These are phyloP conservation scores for Eupithecia inturbata DNA, from an alignment of 2,888 invertebrate species.

Conservation along the genomic window DNA sequence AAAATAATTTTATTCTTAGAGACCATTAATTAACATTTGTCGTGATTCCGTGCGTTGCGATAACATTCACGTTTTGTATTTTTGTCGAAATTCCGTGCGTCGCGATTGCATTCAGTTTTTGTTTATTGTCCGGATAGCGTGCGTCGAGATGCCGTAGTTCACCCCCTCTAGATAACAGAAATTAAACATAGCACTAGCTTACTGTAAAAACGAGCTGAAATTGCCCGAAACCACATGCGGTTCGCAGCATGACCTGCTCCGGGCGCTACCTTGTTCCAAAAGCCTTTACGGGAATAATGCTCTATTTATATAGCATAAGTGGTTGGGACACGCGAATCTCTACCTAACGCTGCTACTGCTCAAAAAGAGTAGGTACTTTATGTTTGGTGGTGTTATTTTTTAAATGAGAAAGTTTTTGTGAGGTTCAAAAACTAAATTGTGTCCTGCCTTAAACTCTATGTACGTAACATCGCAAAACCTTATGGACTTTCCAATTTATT, in stretches of 20 bases:
- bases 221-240: background rate
- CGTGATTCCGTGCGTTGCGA: no score
- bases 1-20: no score
- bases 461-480: no score
- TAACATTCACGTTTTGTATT: no score
- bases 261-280: background rate
- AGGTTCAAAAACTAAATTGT: background rate
- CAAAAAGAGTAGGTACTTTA: background rate
- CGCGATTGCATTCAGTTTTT: no score
- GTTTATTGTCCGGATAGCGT: no score
- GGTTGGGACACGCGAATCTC: background rate
- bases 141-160: no score
- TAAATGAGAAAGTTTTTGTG: background rate
- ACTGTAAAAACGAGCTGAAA: background rate
- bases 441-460: background rate
- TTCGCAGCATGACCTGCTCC: conserved; percentile 1
- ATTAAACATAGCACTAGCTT: background rate
- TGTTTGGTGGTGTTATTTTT: background rate
- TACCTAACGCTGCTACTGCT: background rate
- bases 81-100: no score
- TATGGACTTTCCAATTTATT: no score
- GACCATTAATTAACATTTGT: no score
- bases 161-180: no score
- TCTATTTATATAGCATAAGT: conserved; percentile 7
- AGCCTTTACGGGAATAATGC: conserved; percentile 7